Percentiles rank a stretch among this genome's conserved stretches.
These are phyloP conservation scores for Leucoptera coffeella DNA, from an alignment of 2,888 invertebrate genomes.

Conservation along the genomic window DNA sequence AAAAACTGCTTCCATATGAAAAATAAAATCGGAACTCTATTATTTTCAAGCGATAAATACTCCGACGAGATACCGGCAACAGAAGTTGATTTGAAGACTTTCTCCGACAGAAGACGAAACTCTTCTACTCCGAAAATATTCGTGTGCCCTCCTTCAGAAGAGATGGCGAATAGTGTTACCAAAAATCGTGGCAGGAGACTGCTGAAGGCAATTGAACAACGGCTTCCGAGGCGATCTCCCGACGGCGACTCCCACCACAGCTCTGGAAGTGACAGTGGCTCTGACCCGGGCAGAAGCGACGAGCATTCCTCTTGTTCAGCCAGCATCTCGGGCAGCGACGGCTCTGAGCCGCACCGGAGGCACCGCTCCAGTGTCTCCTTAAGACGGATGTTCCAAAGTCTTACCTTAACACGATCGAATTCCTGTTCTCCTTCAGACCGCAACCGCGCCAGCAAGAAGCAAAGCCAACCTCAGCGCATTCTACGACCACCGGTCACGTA, in stretches of 20 bases:
- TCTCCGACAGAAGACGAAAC: conserved; percentile 18
- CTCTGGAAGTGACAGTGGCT: conserved; percentile 39
- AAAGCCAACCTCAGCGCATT: conserved; percentile 65
- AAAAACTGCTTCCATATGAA: too few species aligned
- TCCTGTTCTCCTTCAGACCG: conserved; percentile 53
- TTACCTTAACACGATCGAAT: conserved; percentile 60
- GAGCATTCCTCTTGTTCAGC: conserved; percentile 47
- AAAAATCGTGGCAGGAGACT: conserved; percentile 56
- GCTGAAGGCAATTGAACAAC: conserved; percentile 60
- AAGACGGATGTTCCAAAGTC: conserved; percentile 65
- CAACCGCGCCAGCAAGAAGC: conserved; percentile 46
- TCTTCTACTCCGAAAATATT: conserved; percentile 38
- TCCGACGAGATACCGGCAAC: too few species aligned
- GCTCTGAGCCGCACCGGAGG: conserved; percentile 39
- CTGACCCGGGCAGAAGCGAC: conserved; percentile 22
- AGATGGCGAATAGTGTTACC: conserved; percentile 50
- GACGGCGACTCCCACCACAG: conserved; percentile 34
- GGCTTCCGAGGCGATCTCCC: conserved; percentile 49
- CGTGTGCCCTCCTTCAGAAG: conserved; percentile 42
- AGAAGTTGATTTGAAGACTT: too few species aligned
- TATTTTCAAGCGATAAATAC: too few species aligned
- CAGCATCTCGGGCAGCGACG: conserved; percentile 61
- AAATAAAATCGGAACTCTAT: too few species aligned
- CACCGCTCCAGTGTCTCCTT: conserved; percentile 59
- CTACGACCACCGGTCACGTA: conserved; percentile 72